Evolutionary conservation across 2,888 invertebrate genomes (phyloP), one percentile per base, ranked within the genome.

Genomic region (Carabus problematicus): DNA sequence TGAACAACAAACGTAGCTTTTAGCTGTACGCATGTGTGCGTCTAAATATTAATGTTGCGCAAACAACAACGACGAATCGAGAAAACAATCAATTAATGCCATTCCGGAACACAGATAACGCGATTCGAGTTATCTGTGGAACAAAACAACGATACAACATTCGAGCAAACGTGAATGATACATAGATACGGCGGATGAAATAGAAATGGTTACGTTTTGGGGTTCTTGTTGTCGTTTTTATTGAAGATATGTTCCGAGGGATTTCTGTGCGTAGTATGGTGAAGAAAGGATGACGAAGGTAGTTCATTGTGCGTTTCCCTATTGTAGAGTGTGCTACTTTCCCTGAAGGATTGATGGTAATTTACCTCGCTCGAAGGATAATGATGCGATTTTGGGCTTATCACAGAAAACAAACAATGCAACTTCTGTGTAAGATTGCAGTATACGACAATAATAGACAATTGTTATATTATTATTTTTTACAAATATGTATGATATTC

Each of bases 21-120:
- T 29, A 6, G 3, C 29, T 29, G 29, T 29, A 29, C 29, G 29
- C 29, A 29, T 29, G 29, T 29, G 29, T 29, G 29, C 29, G 29
- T 29, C 29, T 6, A 29, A 29, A 29, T 29, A 6, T 29, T 29
- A 29, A 29, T 29, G 29, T 29, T 29, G 29, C 29, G 29, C 6
- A 29, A 29, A 29, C 29, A 63, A 63, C 63, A 63, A 41, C 45
- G 63, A 63, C 63, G 49, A 54, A 63, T 49, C 63, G 54, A 39
- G 63, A 52, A 63, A 63, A 63, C 63, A 63, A 63, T 63, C 63
- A 63, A 63, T 63, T 63, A 49, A 52, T 42, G 63, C 52, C 63
- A 63, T 52, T 29, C 6, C 39, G 54, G 18, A 11, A 42, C 42
- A 41, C 11, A 14, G 63, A 63, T 63, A 63, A 63, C 40, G 41